Evolutionary conservation across 2,888 invertebrate species (phyloP), one percentile per base, ranked within the genome.

Genomic region (Hymenopus coronatus): DNA sequence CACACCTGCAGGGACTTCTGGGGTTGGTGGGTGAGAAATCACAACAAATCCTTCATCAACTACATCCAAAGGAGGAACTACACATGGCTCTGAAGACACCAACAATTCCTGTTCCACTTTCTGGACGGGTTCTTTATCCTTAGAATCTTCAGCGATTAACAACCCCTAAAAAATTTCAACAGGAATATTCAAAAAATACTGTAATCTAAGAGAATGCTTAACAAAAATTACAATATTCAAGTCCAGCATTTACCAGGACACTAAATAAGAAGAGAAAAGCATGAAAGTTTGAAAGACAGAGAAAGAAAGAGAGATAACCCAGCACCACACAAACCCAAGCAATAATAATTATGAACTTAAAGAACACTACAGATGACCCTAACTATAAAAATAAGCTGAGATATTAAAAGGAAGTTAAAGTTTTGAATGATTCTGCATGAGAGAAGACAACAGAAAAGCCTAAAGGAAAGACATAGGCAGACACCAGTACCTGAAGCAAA

Each of bases 401-500:
- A 25, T 6, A 2, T 40, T 30, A 83, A 27, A 30, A 30, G 88
- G 54, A 14, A 81, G 15, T 70, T 30, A 88, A 83, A 82, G 28
- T 46, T 27, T 40, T 27, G 25, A 84, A 30, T 82, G 14, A 33
- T 40, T 82, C 30, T 15, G 30, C 82, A 70, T 20, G 25, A 70
- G 54, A 89, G 54, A 89, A 30, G 89, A 83, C 88, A 85, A 27
- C 33, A 85, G 84, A 82, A n/a, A 40, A 40, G 12, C 15, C 9
- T 82, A 33, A 20, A 46, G 46, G 54, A 81, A 86, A n/a, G 46
- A 28, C 15, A 30, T 30, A 46, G n/a, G 82, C n/a, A 30, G 25
- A 83, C 30, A 28, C 30, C 30, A 89, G 90, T 91, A 91, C 91
- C 91, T 91, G 91, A 33, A 91, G 89, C 82, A 87, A 85, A 84